These are phyloP conservation scores for Copsychus sechellarum DNA, from an alignment of 2,113 vertebrate species.

Conservation along the genomic window DNA sequence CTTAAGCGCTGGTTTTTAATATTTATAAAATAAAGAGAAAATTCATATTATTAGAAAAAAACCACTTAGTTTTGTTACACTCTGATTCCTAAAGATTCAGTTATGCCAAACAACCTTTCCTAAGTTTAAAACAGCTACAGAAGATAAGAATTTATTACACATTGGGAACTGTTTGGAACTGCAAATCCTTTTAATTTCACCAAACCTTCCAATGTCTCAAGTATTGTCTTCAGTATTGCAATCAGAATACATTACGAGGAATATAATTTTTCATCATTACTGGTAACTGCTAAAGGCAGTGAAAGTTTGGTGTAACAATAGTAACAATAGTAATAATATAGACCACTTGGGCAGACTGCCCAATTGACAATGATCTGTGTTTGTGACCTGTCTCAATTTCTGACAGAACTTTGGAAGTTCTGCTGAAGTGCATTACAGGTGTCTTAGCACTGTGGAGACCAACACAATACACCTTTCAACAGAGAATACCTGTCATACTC, in stretches of 20 bases:
- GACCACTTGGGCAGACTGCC: not conserved
- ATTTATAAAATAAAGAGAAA: not conserved
- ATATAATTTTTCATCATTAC: not conserved
- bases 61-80: fast-evolving
- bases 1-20: not conserved
- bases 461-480: not conserved
- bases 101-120: not conserved
- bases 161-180: not conserved
- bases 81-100: not conserved
- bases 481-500: not conserved
- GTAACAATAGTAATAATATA: not conserved
- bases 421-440: not conserved
- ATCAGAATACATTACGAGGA: not conserved
- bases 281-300: not conserved
- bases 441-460: not conserved
- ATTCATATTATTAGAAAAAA: not conserved
- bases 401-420: not conserved
- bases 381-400: not conserved
- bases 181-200: not conserved
- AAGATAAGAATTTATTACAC: not conserved
- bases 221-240: not conserved
- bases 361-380: not conserved
- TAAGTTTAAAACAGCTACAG: not conserved
- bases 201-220: not conserved
- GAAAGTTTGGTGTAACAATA: not conserved